Evolutionary conservation across 2,113 vertebrate species (phyloP).

Genomic region (Muntiacus reevesi): DNA sequence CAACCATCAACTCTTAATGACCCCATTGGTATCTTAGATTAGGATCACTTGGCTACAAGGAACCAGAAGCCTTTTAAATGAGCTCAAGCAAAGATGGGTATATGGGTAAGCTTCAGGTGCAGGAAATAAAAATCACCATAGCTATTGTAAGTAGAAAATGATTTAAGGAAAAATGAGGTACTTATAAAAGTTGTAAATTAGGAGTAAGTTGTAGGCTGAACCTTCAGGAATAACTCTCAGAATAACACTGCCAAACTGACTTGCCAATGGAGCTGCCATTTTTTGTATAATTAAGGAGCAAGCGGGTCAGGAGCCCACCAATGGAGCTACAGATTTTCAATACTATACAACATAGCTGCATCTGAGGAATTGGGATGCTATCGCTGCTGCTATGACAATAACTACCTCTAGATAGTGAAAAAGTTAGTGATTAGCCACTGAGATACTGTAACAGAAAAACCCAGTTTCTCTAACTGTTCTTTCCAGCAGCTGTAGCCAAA

Average conservation of each 20-base stretch:
- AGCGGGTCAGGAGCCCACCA: neutral
- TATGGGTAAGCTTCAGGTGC: neutral
- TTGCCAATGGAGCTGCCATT: neutral
- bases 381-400: neutral
- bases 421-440: neutral
- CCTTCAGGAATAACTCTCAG: neutral
- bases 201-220: neutral
- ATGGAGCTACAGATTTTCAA: neutral
- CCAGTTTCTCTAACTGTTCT: neutral
- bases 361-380: neutral
- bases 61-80: conserved; percentile 1
- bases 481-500: neutral
- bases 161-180: neutral
- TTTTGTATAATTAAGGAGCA: neutral
- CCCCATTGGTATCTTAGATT: neutral
- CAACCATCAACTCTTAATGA: neutral
- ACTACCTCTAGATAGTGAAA: neutral
- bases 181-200: neutral
- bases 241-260: neutral
- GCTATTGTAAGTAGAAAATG: neutral
- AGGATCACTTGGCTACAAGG: neutral
- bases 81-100: neutral
- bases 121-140: neutral
- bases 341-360: neutral
- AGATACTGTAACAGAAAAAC: neutral